phyloP scores from a whole-genome alignment of 2,888 invertebrate genomes.

The Psococerastis gibbosa region DNA sequence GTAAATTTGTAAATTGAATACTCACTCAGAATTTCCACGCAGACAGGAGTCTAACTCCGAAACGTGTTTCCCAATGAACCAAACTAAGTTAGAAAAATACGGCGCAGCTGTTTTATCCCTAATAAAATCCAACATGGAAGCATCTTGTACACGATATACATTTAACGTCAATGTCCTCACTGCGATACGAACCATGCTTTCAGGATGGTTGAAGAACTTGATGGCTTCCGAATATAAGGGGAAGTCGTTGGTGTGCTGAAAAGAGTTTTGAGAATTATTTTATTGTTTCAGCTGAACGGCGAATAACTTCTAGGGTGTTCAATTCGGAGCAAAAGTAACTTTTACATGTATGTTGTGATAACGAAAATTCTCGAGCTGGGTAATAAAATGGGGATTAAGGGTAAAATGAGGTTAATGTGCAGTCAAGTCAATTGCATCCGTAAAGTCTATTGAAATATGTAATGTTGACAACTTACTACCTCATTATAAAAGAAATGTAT shows the following conservation, averaged over 20 bases:
- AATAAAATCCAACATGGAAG: conserved; percentile 88
- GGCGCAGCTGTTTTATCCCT: conserved; percentile 92
- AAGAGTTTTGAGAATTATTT: no score
- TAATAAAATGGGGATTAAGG: no score
- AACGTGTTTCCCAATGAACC: conserved; percentile 97
- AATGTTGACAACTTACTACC: conserved; percentile 44
- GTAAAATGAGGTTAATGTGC: no score
- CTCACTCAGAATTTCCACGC: conserved; percentile 87
- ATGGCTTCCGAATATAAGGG: conserved; percentile 98
- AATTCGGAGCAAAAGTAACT: no score
- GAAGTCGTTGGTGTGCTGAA: conserved; percentile 92
- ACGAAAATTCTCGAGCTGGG: no score
- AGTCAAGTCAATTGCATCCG: no score
- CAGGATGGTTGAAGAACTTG: conserved; percentile 97
- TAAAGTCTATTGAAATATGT: no score
- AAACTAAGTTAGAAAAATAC: conserved; percentile 95
- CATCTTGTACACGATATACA: conserved; percentile 86
- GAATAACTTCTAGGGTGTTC: no score
- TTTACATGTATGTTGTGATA: no score
- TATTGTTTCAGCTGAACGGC: no score
- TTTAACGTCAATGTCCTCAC: conserved; percentile 94
- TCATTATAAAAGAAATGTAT: conserved; percentile 99
- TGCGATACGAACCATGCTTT: conserved; percentile 98
- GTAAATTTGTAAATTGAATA: conserved; percentile 20
- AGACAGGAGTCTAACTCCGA: conserved; percentile 89